phyloP scores from a whole-genome alignment of 2,797 vertebrate species.

The Takifugu rubripes region DNA sequence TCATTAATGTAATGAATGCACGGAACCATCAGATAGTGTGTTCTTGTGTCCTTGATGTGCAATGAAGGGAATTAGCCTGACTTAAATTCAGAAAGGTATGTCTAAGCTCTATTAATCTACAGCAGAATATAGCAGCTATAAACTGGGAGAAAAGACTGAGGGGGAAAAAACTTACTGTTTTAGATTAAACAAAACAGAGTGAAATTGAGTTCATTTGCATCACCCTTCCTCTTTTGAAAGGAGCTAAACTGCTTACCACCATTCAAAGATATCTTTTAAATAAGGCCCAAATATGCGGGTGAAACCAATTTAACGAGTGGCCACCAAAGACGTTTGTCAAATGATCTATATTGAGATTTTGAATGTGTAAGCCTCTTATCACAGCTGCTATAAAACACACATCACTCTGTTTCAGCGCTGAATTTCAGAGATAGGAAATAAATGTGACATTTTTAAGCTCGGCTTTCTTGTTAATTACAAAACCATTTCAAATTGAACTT shows the following conservation, averaged over 20 bases:
- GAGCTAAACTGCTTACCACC: constrained; percentile 80
- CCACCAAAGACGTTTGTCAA: constrained; percentile 82
- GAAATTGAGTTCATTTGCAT: constrained; percentile 80
- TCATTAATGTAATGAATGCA: constrained; percentile 81
- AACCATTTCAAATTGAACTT: constrained; percentile 81
- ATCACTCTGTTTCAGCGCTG: constrained; percentile 78
- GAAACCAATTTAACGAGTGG: constrained; percentile 83
- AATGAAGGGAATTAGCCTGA: constrained; percentile 63
- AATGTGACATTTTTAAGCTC: constrained; percentile 83
- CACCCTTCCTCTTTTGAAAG: constrained; percentile 73
- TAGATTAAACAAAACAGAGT: constrained; percentile 77
- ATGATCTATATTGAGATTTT: constrained; percentile 82
- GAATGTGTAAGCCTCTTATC: constrained; percentile 83
- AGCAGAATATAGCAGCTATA: constrained; percentile 61
- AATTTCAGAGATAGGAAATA: constrained; percentile 82
- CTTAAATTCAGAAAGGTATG: constrained; percentile 68
- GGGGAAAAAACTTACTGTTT: constrained; percentile 58
- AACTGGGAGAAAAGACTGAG: constrained; percentile 56
- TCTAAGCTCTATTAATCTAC: constrained; percentile 68
- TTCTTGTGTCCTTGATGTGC: constrained; percentile 73
- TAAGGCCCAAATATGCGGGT: constrained; percentile 80
- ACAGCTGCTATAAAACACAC: constrained; percentile 76
- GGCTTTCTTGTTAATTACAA: constrained; percentile 83
- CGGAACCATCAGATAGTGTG: constrained; percentile 71
- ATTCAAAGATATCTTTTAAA: constrained; percentile 82